Evolutionary conservation across 1,140 invertebrate species (phyloP), one percentile per base, ranked within the genome.

Genomic region (Eriosoma lanigerum): DNA sequence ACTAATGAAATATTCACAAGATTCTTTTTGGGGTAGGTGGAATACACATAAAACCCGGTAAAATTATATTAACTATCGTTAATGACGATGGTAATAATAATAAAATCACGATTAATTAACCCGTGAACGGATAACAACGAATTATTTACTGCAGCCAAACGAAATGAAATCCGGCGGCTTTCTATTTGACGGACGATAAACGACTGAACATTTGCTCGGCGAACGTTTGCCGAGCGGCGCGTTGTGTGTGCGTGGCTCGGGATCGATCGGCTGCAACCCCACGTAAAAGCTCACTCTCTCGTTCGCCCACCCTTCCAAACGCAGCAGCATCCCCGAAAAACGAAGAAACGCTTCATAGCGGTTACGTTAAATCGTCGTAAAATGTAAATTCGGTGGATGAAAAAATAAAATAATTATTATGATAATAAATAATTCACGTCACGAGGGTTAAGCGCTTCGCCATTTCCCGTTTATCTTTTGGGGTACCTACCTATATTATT

Each of bases 191-290:
- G 68, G 48, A 72, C 68, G 46, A 10, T 46, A 52, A 17, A 38
- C 68, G 68, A 72, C 68, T 72, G 68, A 38, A 38, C 32, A 38
- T 38, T 38, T 38, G 68, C 68, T 38, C 19, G 64, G 32, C 19
- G 64, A 66, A 66, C 64, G n/a, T 46, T 66, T 66, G 64, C 64
- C 38, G 64, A 44, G 64, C 64, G 64, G 64, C n/a, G 64, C 38
- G 64, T 32, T 24, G 56, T 13, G 56, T 21, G 32, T 17, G 50
- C 50, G 17, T 19, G 32, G n/a, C 15, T 15, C 6, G 21, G 44
- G 38, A 81, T 62, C 46, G 56, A 81, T 81, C 52, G 73, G 52
- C 24, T 44, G 19, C n/a, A 32, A 54, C 38, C 24, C 44, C 66
- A 26, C 19, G 58, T 29, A 19, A n/a, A 1, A n/a, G 4, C 32